A percentile compares a stretch with the other conserved stretches of the same genome.
Conservation (phyloP, 2,888 invertebrate genomes). For the Drosophila barbarae region DNA sequence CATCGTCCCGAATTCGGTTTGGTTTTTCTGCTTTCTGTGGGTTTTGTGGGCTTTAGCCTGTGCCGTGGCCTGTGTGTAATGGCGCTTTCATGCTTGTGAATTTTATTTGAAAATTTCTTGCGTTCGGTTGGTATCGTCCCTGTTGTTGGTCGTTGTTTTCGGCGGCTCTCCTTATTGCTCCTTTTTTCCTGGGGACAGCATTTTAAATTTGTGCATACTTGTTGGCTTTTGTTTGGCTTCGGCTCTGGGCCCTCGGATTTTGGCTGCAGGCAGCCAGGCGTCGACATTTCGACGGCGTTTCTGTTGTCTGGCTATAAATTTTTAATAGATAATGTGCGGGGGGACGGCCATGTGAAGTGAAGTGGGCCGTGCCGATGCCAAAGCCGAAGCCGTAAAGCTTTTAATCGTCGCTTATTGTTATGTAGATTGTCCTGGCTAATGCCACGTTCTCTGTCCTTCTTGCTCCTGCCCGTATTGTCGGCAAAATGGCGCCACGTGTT, state of each 20-base stretch:
- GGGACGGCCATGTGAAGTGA: constrained; percentile 65
- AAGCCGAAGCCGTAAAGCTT: constrained; percentile 60
- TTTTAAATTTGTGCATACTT: constrained; percentile 76
- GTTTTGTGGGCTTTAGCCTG: constrained; percentile 52
- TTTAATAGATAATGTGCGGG: constrained; percentile 74
- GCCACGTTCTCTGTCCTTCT: constrained; percentile 32
- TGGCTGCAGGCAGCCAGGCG: constrained; percentile 52
- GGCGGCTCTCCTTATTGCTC: constrained; percentile 44
- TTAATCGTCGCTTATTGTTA: constrained; percentile 75
- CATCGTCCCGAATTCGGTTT: constrained; percentile 9
- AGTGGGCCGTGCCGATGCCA: constrained; percentile 55
- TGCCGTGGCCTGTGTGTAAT: constrained; percentile 63
- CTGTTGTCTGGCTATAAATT: constrained; percentile 72
- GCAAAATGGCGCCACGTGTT: constrained; percentile 44
- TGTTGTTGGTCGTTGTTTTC: constrained; percentile 12
- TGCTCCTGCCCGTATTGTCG: constrained; percentile 38
- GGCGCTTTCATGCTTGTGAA: constrained; percentile 73
- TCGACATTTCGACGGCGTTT: constrained; percentile 51
- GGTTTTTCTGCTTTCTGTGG: constrained; percentile 52
- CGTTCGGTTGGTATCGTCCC: constrained; percentile 53
- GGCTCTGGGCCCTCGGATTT: constrained; percentile 18
- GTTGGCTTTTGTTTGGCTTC: constrained; percentile 67
- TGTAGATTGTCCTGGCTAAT: constrained; percentile 71
- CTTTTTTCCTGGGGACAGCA: constrained; percentile 34
- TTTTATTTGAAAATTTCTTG: constrained; percentile 74